Conservation (phyloP, 2,888 invertebrate species). For the Nymphalis c-album region DNA sequence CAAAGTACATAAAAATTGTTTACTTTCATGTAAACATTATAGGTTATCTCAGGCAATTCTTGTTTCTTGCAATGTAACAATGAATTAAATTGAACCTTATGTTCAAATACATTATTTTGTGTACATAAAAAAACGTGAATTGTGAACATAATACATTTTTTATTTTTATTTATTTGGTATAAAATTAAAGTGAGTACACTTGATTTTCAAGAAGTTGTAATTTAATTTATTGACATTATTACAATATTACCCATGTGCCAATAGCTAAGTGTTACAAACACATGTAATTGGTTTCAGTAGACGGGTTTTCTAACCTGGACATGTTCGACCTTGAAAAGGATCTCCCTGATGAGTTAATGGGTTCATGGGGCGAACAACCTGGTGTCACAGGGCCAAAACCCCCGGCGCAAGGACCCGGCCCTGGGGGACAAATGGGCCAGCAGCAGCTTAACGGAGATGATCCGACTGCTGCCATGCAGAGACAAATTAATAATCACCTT, state of each 20-base stretch:
- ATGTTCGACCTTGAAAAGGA: slow-evolving; percentile 95
- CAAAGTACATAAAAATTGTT: no score
- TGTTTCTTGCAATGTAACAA: no score
- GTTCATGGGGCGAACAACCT: slow-evolving; percentile 88
- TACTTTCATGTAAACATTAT: no score
- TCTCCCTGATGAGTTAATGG: slow-evolving; percentile 94
- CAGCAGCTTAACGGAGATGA: slow-evolving; percentile 87
- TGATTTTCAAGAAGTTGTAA: no score
- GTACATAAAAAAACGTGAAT: no score
- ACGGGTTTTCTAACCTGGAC: slow-evolving; percentile 90
- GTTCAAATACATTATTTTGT: no score
- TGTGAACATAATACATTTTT: no score
- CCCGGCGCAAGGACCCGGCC: slow-evolving; percentile 91
- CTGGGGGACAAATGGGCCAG: slow-evolving; percentile 81
- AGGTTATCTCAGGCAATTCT: no score
- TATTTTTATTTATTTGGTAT: no score
- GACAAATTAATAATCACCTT: slow-evolving; percentile 85
- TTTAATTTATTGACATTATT: no score
- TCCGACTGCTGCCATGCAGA: slow-evolving; percentile 80
- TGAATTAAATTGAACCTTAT: no score
- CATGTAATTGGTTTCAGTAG: slow-evolving; percentile 57
- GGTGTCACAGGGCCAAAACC: slow-evolving; percentile 86
- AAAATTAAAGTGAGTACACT: no score
- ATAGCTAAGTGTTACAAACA: slow-evolving; percentile 10
- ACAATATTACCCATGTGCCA: background rate